phyloP scores from a whole-genome alignment of 2,888 invertebrate genomes.

The Pristionchus exspectatus region DNA sequence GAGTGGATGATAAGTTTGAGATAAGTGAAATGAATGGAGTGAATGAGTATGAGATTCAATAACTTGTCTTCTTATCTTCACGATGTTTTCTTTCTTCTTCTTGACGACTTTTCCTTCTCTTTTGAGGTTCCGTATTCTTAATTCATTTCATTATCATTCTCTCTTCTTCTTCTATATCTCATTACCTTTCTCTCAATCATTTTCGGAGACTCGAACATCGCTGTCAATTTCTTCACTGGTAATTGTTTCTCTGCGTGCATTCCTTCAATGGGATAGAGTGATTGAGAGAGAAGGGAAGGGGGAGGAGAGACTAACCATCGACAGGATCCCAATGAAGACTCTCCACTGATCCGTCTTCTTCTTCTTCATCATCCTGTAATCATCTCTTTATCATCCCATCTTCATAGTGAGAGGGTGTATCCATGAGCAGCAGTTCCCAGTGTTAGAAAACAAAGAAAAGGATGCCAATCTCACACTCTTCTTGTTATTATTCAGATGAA shows the following conservation, averaged over 20 bases:
- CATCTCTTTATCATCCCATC: not conserved
- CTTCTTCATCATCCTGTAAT: conserved; percentile 54
- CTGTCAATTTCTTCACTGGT: conserved; percentile 74
- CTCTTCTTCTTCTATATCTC: not conserved
- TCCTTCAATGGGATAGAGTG: conserved; percentile 59
- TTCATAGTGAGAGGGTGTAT: not conserved
- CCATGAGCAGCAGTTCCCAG: not conserved
- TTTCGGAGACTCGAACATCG: conserved; percentile 71
- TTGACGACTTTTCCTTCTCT: conserved; percentile 16
- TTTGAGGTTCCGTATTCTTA: conserved; percentile 11
- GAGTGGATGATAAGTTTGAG: conserved; percentile 13
- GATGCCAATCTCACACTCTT: not conserved
- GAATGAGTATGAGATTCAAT: conserved; percentile 22
- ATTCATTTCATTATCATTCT: not conserved
- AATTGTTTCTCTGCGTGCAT: conserved; percentile 79
- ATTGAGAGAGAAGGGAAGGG: not conserved
- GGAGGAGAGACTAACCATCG: conserved; percentile 49
- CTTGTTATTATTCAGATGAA: conserved; percentile 27
- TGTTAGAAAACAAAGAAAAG: conserved; percentile 29
- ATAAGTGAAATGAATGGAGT: conserved; percentile 37
- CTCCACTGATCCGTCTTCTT: conserved; percentile 67
- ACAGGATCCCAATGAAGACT: conserved; percentile 77
- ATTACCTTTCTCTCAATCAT: conserved; percentile 51
- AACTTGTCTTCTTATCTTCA: conserved; percentile 1
- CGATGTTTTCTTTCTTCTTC: conserved; percentile 33